Conservation (phyloP, 53 echinoderm and acorn worm genomes). For the Temnopleurus reevesii region DNA sequence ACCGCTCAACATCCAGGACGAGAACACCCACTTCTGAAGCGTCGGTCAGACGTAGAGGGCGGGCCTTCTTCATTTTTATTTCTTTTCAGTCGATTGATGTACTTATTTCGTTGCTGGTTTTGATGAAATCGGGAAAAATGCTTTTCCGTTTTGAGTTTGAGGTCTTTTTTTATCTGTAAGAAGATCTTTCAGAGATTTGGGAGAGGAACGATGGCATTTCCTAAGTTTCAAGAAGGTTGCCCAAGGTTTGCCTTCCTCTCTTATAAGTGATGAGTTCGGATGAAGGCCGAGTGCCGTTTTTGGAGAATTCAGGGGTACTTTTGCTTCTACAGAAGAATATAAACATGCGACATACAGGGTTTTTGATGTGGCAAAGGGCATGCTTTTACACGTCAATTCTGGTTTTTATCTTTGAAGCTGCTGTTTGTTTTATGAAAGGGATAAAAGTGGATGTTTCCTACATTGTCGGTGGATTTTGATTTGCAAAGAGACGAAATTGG, state of each 20-base stretch:
- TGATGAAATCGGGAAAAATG: neutral
- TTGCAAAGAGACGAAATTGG: too few relatives aligned
- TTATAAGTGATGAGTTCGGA: neutral
- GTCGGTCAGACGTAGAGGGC: neutral
- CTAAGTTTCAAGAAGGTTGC: slow-evolving; percentile 8
- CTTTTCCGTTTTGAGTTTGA: slow-evolving; percentile 17
- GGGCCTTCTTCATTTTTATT: slow-evolving; percentile 10
- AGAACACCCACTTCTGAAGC: slow-evolving; percentile 84
- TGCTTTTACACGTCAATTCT: slow-evolving; percentile 3
- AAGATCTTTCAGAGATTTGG: neutral
- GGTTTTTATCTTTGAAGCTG: slow-evolving; percentile 18
- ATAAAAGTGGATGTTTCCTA: neutral
- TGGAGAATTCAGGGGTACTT: slow-evolving; percentile 26
- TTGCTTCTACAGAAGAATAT: slow-evolving; percentile 27
- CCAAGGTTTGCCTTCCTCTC: slow-evolving; percentile 19
- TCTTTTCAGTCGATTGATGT: neutral
- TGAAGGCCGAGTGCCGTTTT: slow-evolving; percentile 20
- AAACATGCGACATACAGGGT: slow-evolving; percentile 18
- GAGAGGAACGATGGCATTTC: neutral
- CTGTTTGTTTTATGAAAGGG: neutral
- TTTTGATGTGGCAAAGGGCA: slow-evolving; percentile 5
- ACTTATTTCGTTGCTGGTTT: slow-evolving; percentile 36
- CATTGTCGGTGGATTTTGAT: too few relatives aligned
- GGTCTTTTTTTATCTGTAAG: neutral
- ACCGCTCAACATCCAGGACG: slow-evolving; percentile 87